A percentile compares a stretch with the other conserved stretches of the same genome.
Conservation (phyloP, 2,797 vertebrate species). For the Crax fasciolata region DNA sequence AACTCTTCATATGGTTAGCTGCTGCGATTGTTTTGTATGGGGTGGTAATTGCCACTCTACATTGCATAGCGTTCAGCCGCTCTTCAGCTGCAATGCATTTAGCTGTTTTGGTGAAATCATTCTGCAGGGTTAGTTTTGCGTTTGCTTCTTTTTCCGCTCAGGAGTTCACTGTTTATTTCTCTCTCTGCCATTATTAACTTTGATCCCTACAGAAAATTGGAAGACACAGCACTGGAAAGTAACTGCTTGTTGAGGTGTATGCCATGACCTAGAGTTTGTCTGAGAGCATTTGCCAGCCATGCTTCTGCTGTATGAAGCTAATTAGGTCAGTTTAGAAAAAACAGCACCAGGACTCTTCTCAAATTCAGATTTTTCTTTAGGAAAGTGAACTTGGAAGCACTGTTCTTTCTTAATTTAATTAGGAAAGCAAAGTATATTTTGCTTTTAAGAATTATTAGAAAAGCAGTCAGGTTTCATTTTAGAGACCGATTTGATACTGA, state of each 20-base stretch:
- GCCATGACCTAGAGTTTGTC: slow-evolving; percentile 1
- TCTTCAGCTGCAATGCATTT: slow-evolving; percentile 21
- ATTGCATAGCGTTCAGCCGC: neutral
- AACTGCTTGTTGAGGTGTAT: neutral
- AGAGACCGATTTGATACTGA: slow-evolving; percentile 13
- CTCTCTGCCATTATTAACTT: neutral
- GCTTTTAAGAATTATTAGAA: slow-evolving; percentile 14
- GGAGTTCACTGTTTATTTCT: slow-evolving; percentile 11
- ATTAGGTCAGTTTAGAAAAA: slow-evolving; percentile 17
- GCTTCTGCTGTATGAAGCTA: neutral
- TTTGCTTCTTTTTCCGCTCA: neutral
- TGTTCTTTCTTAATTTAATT: neutral
- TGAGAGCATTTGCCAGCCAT: neutral
- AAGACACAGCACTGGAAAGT: neutral
- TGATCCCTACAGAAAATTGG: neutral
- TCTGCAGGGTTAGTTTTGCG: neutral
- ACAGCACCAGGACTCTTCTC: neutral
- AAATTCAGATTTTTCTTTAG: neutral
- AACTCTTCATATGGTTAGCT: neutral
- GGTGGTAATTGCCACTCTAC: neutral
- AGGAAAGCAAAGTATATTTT: neutral
- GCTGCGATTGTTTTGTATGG: neutral
- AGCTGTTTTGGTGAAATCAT: slow-evolving; percentile 30
- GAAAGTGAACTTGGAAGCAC: neutral
- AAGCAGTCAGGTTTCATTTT: slow-evolving; percentile 42